Evolutionary conservation across 2,888 invertebrate species (phyloP).

Genomic region (Polydesmus complanatus): DNA sequence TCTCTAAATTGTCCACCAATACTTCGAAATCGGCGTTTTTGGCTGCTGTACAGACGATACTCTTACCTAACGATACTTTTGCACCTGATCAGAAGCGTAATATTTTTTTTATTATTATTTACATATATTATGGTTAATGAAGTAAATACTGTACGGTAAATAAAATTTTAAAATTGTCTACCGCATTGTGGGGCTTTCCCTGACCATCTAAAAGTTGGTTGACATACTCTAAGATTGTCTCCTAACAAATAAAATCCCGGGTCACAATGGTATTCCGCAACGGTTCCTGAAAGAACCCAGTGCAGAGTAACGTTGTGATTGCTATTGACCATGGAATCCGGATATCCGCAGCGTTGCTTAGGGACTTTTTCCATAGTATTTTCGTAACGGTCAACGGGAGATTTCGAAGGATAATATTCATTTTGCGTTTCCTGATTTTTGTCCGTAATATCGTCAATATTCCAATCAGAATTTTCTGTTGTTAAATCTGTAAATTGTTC

Average conservation of each 20-base stretch:
- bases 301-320: background rate
- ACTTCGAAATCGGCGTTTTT: background rate
- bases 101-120: no score
- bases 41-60: background rate
- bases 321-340: conserved; percentile 5
- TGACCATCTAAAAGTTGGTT: conserved; percentile 7
- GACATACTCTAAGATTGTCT: conserved; percentile 2
- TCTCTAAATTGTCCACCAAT: conserved; percentile 5
- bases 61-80: conserved; percentile 5
- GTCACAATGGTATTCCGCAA: conserved; percentile 7
- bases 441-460: no score
- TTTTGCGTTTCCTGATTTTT: no score
- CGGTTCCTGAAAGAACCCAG: conserved; percentile 9
- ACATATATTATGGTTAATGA: no score
- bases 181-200: conserved; percentile 4
- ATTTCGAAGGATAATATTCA: no score
- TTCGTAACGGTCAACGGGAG: no score
- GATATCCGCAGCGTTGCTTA: no score
- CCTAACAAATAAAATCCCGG: conserved; percentile 4
- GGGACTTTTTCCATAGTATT: no score
- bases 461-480: no score
- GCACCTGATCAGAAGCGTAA: no score
- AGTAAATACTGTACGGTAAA: background rate
- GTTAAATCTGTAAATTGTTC: no score
- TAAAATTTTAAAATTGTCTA: conserved; percentile 2